Percentiles rank a stretch among this genome's conserved stretches.
These are phyloP conservation scores for Microctenopoma stevenorrisi DNA, from an alignment of 2,797 vertebrate genomes.

Conservation along the genomic window DNA sequence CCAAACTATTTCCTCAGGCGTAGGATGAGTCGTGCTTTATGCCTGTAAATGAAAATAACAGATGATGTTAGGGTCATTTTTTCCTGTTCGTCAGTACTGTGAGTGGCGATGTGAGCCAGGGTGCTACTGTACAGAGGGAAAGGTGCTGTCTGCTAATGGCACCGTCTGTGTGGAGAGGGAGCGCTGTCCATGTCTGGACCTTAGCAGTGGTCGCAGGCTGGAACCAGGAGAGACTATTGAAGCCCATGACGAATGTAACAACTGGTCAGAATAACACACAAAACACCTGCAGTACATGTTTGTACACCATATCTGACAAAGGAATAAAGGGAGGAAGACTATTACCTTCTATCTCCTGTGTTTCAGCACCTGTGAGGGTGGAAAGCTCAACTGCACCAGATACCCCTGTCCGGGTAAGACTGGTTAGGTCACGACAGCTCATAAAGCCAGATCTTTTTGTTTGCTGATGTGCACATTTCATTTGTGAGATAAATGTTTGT, in stretches of 20 bases:
- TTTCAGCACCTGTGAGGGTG: constrained; percentile 87
- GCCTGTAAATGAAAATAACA: not conserved
- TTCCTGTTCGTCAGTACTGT: constrained; percentile 78
- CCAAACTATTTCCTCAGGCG: not conserved
- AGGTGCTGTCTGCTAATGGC: constrained; percentile 82
- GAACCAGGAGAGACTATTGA: constrained; percentile 67
- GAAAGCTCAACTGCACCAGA: constrained; percentile 84
- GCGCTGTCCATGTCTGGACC: constrained; percentile 86
- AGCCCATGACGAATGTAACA: constrained; percentile 86
- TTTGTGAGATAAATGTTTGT: not conserved
- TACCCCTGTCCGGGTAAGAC: constrained; percentile 84
- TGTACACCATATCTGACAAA: not conserved
- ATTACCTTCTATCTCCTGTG: constrained; percentile 5
- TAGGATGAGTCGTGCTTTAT: not conserved
- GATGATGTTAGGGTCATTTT: not conserved
- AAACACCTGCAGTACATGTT: not conserved
- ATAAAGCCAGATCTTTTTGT: not conserved
- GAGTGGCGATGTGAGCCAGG: constrained; percentile 88
- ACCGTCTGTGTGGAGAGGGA: constrained; percentile 79
- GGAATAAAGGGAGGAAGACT: not conserved
- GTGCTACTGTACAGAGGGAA: constrained; percentile 88
- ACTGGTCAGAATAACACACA: constrained; percentile 83
- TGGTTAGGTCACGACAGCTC: not conserved
- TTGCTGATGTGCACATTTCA: not conserved
- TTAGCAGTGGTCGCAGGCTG: constrained; percentile 76